Base-by-base conservation (phyloP, 2,888 invertebrate genomes). In the Caenorhabditis imperialis region DNA sequence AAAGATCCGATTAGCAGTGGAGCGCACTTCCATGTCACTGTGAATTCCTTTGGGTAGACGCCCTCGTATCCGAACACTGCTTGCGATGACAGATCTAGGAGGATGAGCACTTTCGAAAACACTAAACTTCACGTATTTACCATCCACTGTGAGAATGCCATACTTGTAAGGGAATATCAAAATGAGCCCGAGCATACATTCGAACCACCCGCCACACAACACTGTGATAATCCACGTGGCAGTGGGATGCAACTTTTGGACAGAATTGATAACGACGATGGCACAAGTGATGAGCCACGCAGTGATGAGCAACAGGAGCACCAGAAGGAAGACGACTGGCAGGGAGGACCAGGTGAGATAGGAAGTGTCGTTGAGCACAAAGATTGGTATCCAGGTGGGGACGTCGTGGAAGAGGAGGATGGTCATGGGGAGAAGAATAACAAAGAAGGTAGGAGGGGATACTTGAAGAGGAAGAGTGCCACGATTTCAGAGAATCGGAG, bases 121-220 rank as follows among this genome's bases (percentile, higher is more conserved):
- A 30, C 10, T 30, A 7, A 7, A 6, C 6, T 6, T 10, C 30
- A 30, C 30, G 6, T 30, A 30, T 10, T 30, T 30, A 30, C 30
- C 30, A 10, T 37, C 38, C 6, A 58, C 4, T 0, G 20, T 58
- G 0, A 33, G 16, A n/a, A 58, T 25, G 18, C 58, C 58, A 18
- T 48, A 58, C 7, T 58, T 58, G 27, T 58, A 58, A 5, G 58
- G 58, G 2, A 48, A 27, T n/a, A 58, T 25, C 25, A 48, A n/a
- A 0, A 38, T 1, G 18, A 58, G 3, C 0, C 58, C 58, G 22
- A 48, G 5, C 4, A 48, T 12, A 10, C 48, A 35, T n/a, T 58
- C 58, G 18, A 58, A 58, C 58, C 58, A 58, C 2, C 47, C 48
- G 2, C 6, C 47, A 3, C 35, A 20, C 16, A 38, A 37, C 1